Evolutionary conservation across 2,797 vertebrate genomes (phyloP), one percentile per base, ranked within the genome.

Genomic region (Melanotaenia nigrans): DNA sequence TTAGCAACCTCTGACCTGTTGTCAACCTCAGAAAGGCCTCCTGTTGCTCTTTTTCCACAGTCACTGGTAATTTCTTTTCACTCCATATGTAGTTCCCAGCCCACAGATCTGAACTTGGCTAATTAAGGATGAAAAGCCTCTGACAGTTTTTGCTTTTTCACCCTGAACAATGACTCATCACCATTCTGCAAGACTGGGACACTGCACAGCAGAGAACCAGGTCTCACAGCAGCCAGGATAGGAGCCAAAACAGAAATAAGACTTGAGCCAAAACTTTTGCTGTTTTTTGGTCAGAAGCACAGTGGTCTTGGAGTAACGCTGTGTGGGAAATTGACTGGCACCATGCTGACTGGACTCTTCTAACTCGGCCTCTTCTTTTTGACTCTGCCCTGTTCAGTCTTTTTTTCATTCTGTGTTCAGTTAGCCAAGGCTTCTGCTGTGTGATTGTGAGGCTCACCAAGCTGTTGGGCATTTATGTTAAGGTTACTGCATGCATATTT

Each of bases 91-190:
- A 84, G 87, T 80, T 90, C 89, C 88, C 85, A 82, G 79, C 84
- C 82, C 83, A 85, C 79, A 79, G 66, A 81, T 87, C 90, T 91
- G 89, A 91, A 92, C 87, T 91, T 89, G 89, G 85, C 89, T 91
- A 90, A 90, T 91, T 92, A 89, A 89, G 80, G 77, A 82, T 88
- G 87, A 89, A 92, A 90, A 85, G 79, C 33, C 79, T 84, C 63
- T 71, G 84, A 87, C 64, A 58, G 69, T 66, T 73, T 87, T 87
- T 69, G 73, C 69, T 86, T 87, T 89, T 92, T 92, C 81, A 82
- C 60, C 57, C 30, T 13, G 59, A 75, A 91, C 79, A 86, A 89
- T 89, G 78, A 84, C 62, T 63, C 42, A 42, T 87, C 81, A 47
- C 75, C 77, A 62, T 83, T 81, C 78, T 83, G 78, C 6, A 4